Evolutionary conservation across 2,888 invertebrate genomes (phyloP), one percentile per base, ranked within the genome.

Genomic region (Eristalis pertinax): DNA sequence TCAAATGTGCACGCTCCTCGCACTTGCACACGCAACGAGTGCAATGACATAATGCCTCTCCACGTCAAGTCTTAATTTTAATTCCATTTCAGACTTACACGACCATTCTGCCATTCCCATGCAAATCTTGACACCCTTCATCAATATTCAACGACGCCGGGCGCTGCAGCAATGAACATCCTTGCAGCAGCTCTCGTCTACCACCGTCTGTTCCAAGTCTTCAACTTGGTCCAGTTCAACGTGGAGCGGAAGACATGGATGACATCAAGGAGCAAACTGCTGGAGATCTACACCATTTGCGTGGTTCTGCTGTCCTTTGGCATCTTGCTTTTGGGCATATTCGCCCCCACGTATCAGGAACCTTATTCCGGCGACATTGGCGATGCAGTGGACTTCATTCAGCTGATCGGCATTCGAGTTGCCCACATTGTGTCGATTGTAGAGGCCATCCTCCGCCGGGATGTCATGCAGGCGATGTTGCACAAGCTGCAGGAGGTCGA

Each of bases 301-400:
- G 83, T 90, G 0, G 69, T 91, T 1, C 1, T 84, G 0, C 41
- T 77, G 2, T 90, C 91, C 4, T 19, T 56, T 1, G 79, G 41
- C 1, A 83, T 90, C 4, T 69, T 91, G 7, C 38, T 90, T 1
- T 89, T 90, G 35, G 90, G 89, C 0, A 32, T 92, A 3, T 90
- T 92, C 43, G 60, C 63, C 5, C 89, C 89, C 8, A 63, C 75
- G 3, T 78, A 75, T 1, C 75, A 86, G 15, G 77, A 82, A 2
- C 77, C 72, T 1, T 75, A 77, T 11, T 70, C 76, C 0, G 90
- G 78, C 41, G 88, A 89, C 24, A 88, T 91, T 41, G 92, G 91
- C 0, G 77, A 90, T 22, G 91, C 91, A 0, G 91, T 93, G 4
- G 92, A 92, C 75, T 91, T 90, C 43, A 91, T 93, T 65, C 92